Conservation (phyloP, 2,113 vertebrate species). For the Acrocephalus arundinaceus region DNA sequence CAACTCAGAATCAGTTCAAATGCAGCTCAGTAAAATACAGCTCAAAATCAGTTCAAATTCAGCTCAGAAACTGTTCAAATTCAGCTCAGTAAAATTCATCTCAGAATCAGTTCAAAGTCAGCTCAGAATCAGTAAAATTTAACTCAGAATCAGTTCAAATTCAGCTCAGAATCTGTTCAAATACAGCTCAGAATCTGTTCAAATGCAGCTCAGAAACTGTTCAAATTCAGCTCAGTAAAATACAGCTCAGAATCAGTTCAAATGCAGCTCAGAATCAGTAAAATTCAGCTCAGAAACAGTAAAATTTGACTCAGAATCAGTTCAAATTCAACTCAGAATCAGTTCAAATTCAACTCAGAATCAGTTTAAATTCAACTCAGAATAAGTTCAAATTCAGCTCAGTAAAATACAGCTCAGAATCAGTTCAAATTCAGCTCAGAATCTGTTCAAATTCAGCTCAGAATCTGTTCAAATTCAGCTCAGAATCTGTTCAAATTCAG, state of each 20-base stretch:
- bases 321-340: fast-evolving
- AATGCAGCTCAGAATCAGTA: not conserved
- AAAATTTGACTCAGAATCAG: not conserved
- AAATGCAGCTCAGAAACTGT: not conserved
- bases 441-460: too few relatives aligned
- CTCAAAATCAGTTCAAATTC: too few relatives aligned
- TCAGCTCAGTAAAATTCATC: too few relatives aligned
- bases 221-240: not conserved
- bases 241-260: fast-evolving
- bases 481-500: too few relatives aligned
- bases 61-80: too few relatives aligned
- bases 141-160: not conserved
- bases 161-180: not conserved
- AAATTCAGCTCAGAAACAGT: not conserved
- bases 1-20: too few relatives aligned
- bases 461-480: too few relatives aligned
- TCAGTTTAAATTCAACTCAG: not conserved
- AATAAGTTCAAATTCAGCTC: not conserved
- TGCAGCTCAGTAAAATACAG: too few relatives aligned
- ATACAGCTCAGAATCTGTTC: fast-evolving
- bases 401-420: too few relatives aligned
- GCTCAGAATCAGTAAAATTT: too few relatives aligned
- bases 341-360: fast-evolving
- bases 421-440: not conserved
- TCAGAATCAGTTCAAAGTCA: too few relatives aligned